phyloP scores from a whole-genome alignment of 1,140 invertebrate genomes.

The Drosophila mauritiana region DNA sequence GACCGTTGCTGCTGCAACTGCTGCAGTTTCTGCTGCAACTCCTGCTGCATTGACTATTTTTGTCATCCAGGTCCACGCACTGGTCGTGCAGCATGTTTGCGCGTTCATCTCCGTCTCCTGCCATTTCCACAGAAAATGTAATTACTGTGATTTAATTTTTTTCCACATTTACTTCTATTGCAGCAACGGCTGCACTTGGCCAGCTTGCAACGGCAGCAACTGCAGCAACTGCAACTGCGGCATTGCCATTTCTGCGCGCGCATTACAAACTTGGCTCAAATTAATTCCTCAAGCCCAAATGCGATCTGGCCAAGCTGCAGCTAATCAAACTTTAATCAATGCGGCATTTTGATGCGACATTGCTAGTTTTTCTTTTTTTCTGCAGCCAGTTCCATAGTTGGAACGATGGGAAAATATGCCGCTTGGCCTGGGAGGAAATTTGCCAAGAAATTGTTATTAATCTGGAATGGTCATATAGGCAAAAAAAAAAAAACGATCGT shows the following conservation, averaged over 20 bases:
- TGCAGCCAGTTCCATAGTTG: conserved; percentile 48
- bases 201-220: conserved; percentile 3
- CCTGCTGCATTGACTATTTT: conserved; percentile 60
- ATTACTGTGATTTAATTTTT: conserved; percentile 69
- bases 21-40: conserved; percentile 8
- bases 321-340: conserved; percentile 78
- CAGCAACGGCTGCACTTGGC: conserved; percentile 10
- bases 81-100: conserved; percentile 67
- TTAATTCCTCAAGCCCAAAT: conserved; percentile 75
- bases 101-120: conserved; percentile 54
- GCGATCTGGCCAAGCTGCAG: conserved; percentile 51
- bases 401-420: conserved; percentile 67
- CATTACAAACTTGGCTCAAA: conserved; percentile 65
- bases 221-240: background rate
- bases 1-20: conserved; percentile 14
- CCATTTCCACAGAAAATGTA: conserved; percentile 71
- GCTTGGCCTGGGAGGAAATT: conserved; percentile 47
- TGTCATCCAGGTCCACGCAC: conserved; percentile 59
- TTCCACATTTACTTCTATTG: conserved; percentile 55
- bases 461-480: conserved; percentile 43
- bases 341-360: conserved; percentile 74
- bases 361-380: conserved; percentile 26
- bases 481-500: conserved; percentile 9
- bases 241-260: conserved; percentile 56
- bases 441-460: conserved; percentile 45